Evolutionary conservation across 2,113 vertebrate species (phyloP), one percentile per base, ranked within the genome.

Genomic region (Lates calcarifer): DNA sequence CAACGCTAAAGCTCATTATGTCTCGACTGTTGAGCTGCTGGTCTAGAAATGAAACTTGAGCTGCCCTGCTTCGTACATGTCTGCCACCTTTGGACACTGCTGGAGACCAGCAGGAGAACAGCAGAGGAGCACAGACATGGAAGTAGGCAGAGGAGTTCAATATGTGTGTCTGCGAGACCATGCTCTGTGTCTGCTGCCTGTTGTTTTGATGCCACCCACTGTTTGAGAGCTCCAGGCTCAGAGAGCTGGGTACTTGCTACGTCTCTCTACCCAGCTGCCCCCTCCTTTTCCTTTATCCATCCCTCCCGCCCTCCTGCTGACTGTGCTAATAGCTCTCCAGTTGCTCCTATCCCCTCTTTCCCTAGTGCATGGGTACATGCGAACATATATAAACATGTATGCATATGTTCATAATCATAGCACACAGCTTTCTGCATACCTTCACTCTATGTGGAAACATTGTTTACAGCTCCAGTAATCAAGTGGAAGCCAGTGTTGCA

Each of bases 141-240:
- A 79, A 51, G 45, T n/a, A 49, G 60, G 81, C 84, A 77, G 76
- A 84, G 72, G 62, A 79, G 75, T 56, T 65, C 70, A 79, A 67
- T 85, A 53, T 71, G 84, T 87, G 89, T 79, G 73, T 79, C 76
- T 81, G 56, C 13, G 55, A 86, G 80, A 84, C 74, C 81, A 8
- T 20, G 82, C 86, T 87, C 83, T 20, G 66, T 87, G 84, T 86
- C 85, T 77, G 15, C 85, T 87, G 88, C 74, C 83, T 90, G 87
- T 92, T 92, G 92, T 92, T 93, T 92, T 90, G 86, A 87, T 90
- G 85, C 91, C 92, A 83, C 92, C 91, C 90, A 91, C 88, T 92
- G 91, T 87, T 90, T 45, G 13, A 84, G 77, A 91, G 88, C 89
- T 91, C 58, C 82, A 67, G 86, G 79, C 86, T 78, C 64, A 62